Percentiles rank a stretch among this genome's conserved stretches.
Evolutionary conservation across 2,888 invertebrate species (phyloP).

Genomic region (Eutolmus rufibarbis): DNA sequence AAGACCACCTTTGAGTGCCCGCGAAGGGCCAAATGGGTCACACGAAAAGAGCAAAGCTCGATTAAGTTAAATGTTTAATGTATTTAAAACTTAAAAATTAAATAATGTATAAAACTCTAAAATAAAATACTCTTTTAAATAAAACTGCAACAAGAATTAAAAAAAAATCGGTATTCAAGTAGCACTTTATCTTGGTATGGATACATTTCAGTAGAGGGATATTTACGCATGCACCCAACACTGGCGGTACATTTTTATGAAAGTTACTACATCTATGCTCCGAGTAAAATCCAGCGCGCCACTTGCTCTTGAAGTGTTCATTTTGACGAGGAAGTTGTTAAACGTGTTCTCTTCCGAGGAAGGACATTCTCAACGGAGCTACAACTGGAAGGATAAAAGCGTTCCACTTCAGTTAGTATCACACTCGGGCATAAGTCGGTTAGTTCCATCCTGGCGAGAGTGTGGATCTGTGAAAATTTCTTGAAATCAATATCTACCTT

Average conservation of each 20-base stretch:
- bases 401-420: constrained; percentile 43
- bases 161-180: background rate
- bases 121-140: too few species aligned
- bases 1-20: too few species aligned
- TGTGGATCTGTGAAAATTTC: constrained; percentile 13
- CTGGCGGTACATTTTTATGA: background rate
- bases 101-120: too few species aligned
- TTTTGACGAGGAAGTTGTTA: background rate
- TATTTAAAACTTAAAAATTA: too few species aligned
- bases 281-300: background rate
- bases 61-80: too few species aligned
- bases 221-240: background rate
- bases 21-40: too few species aligned
- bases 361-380: background rate
- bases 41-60: too few species aligned
- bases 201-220: background rate
- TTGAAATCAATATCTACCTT: constrained; percentile 31
- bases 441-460: constrained; percentile 17
- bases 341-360: background rate
- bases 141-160: too few species aligned
- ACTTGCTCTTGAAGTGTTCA: background rate
- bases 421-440: constrained; percentile 42
- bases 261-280: background rate
- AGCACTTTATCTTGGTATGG: background rate
- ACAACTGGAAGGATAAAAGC: constrained; percentile 5